Percentiles rank a stretch among this genome's conserved stretches.
phyloP scores from a whole-genome alignment of 2,797 vertebrate genomes.

The Dryobates pubescens region DNA sequence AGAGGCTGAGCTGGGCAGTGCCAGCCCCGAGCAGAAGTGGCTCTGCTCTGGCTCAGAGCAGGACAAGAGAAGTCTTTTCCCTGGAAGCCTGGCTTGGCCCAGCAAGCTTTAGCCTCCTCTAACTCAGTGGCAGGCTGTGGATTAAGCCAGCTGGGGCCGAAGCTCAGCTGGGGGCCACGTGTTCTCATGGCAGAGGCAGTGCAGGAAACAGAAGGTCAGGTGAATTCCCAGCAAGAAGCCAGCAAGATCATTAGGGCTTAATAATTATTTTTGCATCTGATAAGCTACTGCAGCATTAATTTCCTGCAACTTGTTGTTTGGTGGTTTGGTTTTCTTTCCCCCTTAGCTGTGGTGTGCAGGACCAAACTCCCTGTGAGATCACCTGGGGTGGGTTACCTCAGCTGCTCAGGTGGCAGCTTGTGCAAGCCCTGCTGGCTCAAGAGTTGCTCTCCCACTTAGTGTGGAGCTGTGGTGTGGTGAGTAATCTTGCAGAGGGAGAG shows the following conservation, averaged over 20 bases:
- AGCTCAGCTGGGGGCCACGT: background rate
- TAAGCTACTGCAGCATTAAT: background rate
- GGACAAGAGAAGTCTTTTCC: background rate
- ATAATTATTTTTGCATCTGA: background rate
- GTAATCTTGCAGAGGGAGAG: background rate
- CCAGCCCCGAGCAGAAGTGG: no score
- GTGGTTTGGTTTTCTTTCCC: background rate
- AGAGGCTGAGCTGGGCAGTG: no score
- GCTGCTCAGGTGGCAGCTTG: background rate
- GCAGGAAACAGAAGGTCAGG: background rate
- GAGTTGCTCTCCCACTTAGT: constrained; percentile 21
- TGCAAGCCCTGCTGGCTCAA: background rate
- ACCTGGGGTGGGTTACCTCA: background rate
- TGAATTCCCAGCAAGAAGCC: constrained; percentile 12
- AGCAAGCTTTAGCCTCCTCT: background rate
- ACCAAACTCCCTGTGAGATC: background rate
- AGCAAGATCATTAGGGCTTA: background rate
- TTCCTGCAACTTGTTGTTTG: background rate
- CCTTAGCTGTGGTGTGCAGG: background rate
- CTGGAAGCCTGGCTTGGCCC: background rate
- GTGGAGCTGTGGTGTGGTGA: constrained; percentile 41
- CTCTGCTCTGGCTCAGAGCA: no score
- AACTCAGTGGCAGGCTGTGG: background rate
- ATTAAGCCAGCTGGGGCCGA: background rate
- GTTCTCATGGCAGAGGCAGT: background rate